These are phyloP conservation scores for Eremophila alpestris DNA, from an alignment of 2,797 vertebrate genomes.

Conservation along the genomic window DNA sequence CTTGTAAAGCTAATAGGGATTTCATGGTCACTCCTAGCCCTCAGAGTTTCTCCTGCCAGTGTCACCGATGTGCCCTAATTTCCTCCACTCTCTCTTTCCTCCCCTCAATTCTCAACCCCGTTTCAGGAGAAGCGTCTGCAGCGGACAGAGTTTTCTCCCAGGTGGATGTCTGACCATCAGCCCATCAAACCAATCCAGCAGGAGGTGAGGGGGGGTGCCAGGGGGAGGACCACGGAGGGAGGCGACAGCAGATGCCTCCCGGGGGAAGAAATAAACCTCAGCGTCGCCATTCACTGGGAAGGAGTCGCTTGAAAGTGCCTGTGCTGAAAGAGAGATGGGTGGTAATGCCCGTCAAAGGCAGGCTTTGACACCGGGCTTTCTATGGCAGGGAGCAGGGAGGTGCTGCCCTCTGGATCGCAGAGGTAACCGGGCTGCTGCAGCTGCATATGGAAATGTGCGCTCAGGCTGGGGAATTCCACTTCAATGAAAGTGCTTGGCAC, in stretches of 20 bases:
- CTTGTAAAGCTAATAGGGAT: slow-evolving; percentile 51
- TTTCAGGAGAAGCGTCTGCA: slow-evolving; percentile 87
- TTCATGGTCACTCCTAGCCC: slow-evolving; percentile 48
- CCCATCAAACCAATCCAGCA: slow-evolving; percentile 77
- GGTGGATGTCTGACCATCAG: slow-evolving; percentile 80
- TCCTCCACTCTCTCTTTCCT: slow-evolving; percentile 70
- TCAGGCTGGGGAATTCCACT: slow-evolving; percentile 68
- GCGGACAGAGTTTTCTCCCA: slow-evolving; percentile 82
- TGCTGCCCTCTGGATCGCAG: slow-evolving; percentile 55
- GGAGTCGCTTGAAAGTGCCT: slow-evolving; percentile 55
- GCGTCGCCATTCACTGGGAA: slow-evolving; percentile 63
- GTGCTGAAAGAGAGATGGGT: slow-evolving; percentile 66
- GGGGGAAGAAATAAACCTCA: slow-evolving; percentile 56
- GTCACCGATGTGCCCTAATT: slow-evolving; percentile 46
- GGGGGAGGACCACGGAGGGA: slow-evolving; percentile 42
- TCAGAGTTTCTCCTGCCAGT: slow-evolving; percentile 39
- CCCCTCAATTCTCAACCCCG: slow-evolving; percentile 62
- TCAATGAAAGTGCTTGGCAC: slow-evolving; percentile 66
- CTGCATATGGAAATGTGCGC: slow-evolving; percentile 61
- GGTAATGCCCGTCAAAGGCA: slow-evolving; percentile 61
- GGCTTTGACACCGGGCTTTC: slow-evolving; percentile 42
- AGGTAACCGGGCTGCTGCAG: slow-evolving; percentile 36
- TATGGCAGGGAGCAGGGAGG: slow-evolving; percentile 61
- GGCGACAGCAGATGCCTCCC: slow-evolving; percentile 65
- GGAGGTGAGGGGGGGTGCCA: slow-evolving; percentile 78